Evolutionary conservation across 2,888 invertebrate genomes (phyloP), one percentile per base, ranked within the genome.

Genomic region (Cenopis cana): DNA sequence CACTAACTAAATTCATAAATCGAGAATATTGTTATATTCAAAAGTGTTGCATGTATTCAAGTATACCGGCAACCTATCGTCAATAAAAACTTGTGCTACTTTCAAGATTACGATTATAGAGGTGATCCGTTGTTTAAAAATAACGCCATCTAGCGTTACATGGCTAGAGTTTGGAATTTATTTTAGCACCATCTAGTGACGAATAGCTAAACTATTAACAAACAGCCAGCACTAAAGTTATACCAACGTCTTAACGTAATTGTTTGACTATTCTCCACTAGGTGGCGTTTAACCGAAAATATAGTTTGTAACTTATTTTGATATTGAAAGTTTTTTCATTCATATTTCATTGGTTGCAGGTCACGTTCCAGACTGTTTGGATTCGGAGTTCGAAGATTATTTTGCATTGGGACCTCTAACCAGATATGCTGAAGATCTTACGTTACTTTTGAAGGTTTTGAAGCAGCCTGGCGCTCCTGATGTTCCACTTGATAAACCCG

Each of bases 331-430:
- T 73, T 74, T 64, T n/a, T n/a, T n/a, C n/a, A n/a, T n/a, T n/a
- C n/a, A n/a, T 6, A 33, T 5, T 33, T 38, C 72, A 62, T 33
- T 59, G 54, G 78, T 80, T 49, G 18, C 79, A 93, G 93, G 96
- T 0, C 97, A 97, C 78, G 94, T 95, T 73, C 97, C 97, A 1
- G 94, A 94, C 69, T 94, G 95, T 74, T 86, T 91, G 60, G 94
- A 95, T 62, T 91, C 94, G 29, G 93, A 94, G 10, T 96, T 96
- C 93, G 94, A 95, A 46, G 94, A 95, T 68, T 96, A 96, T 82
- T 96, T 98, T 67, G 94, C 96, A 29, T 94, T 98, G 52, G 98
- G 98, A 1, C 98, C 98, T 0, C 95, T 99, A 94, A 95, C 96
- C 49, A 95, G 98, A 73, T 98, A 98, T 83, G 97, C 98, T 11